Evolutionary conservation across 2,113 vertebrate species (phyloP), one percentile per base, ranked within the genome.

Genomic region (Gallinago paraguaiae): DNA sequence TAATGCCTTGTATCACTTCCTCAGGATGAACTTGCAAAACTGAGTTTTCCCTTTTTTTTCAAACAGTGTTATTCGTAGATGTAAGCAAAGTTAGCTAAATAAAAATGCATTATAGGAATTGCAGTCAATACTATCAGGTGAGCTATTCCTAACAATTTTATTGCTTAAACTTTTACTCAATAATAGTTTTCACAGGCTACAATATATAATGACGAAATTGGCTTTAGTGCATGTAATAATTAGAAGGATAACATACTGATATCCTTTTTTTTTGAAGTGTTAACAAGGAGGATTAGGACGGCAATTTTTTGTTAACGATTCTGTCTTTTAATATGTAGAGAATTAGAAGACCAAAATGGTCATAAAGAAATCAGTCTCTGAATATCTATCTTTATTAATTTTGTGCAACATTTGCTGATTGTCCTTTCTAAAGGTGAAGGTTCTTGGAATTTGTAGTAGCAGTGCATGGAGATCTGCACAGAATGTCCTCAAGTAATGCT

Each of bases 1-100:
- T 86, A 93, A 64, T 51, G 64, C 51, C 48, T 82, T 61, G 37
- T 94, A 94, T 93, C 90, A 54, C 95, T 96, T 96, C 93, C 94
- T 94, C 78, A 74, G 70, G n/a, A 57, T 27, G 39, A 23, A 54
- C 59, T 78, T 93, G 75, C 6, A 10, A 93, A 95, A 95, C 30
- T 19, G 3, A 27, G 69, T 48, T 72, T 86, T 80, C 75, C 67
- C 64, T 27, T 30, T 79, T 91, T 65, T 82, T 65, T 85, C 35
- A 11, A 81, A 35, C 39, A 57, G 25, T 22, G 17, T 54, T 71
- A 65, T 65, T 69, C 0, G 0, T 11, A 63, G 35, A 77, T 51
- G 27, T 37, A 83, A 92, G 35, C 17, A 56, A 75, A 95, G 43
- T 35, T 20, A 65, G 68, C 35, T 75, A 53, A 72, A 56, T 56